Evolutionary conservation across 2,888 invertebrate genomes (phyloP), one percentile per base, ranked within the genome.

Genomic region (Meliscaeva auricollis): DNA sequence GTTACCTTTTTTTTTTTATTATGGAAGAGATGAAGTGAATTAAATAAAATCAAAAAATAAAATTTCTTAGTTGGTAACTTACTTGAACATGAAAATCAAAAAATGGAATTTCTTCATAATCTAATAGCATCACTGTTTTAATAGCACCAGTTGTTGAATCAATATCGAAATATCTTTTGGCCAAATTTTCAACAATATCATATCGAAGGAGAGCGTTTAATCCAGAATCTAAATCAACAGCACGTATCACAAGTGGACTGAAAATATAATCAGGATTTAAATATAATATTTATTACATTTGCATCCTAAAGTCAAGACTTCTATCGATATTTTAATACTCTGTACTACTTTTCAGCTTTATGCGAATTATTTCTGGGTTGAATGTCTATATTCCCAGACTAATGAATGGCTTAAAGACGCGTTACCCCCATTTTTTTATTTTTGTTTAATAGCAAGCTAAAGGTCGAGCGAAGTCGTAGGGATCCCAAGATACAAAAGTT

Each of bases 61-160:
- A n/a, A n/a, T n/a, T n/a, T n/a, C n/a, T n/a, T n/a, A n/a, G n/a
- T 64, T 74, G 15, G 5, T 17, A 30, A 87, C 88, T 87, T 88
- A 94, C 95, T 93, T 96, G 95, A 9, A 98, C 98, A 89, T 96
- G 96, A 92, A 98, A 98, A 73, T 94, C 94, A 90, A 97, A 96
- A 60, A 92, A 92, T 0, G 93, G 93, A 78, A 93, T 93, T 73
- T 93, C 94, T 92, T 98, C 98, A 91, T 96, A 96, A 93, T 98
- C 98, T 87, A 98, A 93, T 8, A 94, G 92, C 88, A 95, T 94
- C 35, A 95, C 94, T 1, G 96, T 95, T 88, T 96, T 94, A 87
- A 98, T 95, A 48, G 98, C 97, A 70, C 98, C 98, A 3, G 98
- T 98, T 88, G 95, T 96, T 58, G 97, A 94, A 92, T 98, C 97